phyloP scores from a whole-genome alignment of 64 coral and sea anemone genomes.

The Actinia equina region DNA sequence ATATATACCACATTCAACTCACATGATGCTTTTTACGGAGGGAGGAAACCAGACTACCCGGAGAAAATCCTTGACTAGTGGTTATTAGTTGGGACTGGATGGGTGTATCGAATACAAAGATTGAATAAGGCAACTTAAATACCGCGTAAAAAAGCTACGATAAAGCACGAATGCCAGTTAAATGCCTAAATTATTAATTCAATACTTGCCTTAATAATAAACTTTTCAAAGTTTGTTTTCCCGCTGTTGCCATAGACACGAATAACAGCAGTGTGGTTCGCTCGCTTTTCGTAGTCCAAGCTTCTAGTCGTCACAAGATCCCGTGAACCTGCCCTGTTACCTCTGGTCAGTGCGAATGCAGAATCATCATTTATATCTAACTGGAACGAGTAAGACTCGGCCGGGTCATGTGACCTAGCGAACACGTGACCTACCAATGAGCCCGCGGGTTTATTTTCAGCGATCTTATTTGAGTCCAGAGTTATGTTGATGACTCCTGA shows the following conservation, averaged over 20 bases:
- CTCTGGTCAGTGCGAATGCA: slow-evolving; percentile 60
- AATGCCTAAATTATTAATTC: not conserved
- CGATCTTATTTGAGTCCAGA: slow-evolving; percentile 41
- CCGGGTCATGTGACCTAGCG: slow-evolving; percentile 36
- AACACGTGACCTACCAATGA: slow-evolving; percentile 44
- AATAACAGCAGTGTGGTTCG: slow-evolving; percentile 45
- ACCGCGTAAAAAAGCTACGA: too few species aligned
- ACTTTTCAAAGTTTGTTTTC: slow-evolving; percentile 67
- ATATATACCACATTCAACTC: too few species aligned
- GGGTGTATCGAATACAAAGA: too few species aligned
- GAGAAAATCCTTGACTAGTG: too few species aligned
- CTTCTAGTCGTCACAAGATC: slow-evolving; percentile 50
- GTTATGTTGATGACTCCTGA: slow-evolving; percentile 64
- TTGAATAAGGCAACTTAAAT: too few species aligned
- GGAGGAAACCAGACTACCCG: too few species aligned
- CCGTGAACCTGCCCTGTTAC: slow-evolving; percentile 35
- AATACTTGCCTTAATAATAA: slow-evolving; percentile 56
- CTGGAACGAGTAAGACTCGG: slow-evolving; percentile 51
- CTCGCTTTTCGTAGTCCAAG: slow-evolving; percentile 61
- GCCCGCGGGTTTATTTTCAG: slow-evolving; percentile 60
- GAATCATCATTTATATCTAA: slow-evolving; percentile 15
- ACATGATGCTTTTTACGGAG: too few species aligned
- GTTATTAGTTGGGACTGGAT: too few species aligned
- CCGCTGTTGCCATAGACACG: slow-evolving; percentile 67
- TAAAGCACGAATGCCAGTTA: too few species aligned